Evolutionary conservation across 2,113 vertebrate genomes (phyloP), one percentile per base, ranked within the genome.

Genomic region (Coregonus clupeaformis): DNA sequence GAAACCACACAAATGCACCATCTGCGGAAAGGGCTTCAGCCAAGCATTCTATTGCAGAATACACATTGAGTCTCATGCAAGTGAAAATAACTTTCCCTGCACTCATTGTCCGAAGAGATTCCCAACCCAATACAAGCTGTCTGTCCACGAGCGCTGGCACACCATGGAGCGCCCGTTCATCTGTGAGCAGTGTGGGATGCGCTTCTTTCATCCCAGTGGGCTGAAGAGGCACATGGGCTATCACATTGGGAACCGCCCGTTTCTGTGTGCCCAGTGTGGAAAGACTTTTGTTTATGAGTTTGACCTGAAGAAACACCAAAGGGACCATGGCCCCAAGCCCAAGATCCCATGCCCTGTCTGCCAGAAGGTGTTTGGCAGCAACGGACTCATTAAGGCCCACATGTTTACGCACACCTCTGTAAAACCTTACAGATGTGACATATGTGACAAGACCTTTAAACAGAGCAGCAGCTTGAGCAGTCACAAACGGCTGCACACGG

Each of bases 181-280:
- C 89, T 92, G 91, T 11, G 91, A 92, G 78, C 89, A 88, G 0
- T 92, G 91, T 0, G 91, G 91, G 4, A 91, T 89, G 72, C 74
- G 89, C 1, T 92, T 91, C 84, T 85, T 90, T 1, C 86, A 90
- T 1, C 91, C 91, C 74, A 92, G 91, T 71, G n/a, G 91, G 86
- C 20, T 92, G 80, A 92, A 92, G 83, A 75, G 91, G 24, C 91
- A 92, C 85, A 91, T 92, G 91, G 91, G 91, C 60, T 92, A 92
- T 80, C 91, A 92, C 72, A 89, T 89, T 2, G 91, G 91, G 0
- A 87, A 92, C 67, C 88, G 91, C 0, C 91, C 90, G 78, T 92
- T 90, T 16, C 88, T 92, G 57, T 92, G 91, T 79, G 90, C 91
- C 24, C 91, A 92, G 81, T 92, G 91, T n/a, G 91, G 91, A 0